These are phyloP conservation scores for Rafetus swinhoei DNA, from an alignment of 2,113 vertebrate genomes.

Conservation along the genomic window DNA sequence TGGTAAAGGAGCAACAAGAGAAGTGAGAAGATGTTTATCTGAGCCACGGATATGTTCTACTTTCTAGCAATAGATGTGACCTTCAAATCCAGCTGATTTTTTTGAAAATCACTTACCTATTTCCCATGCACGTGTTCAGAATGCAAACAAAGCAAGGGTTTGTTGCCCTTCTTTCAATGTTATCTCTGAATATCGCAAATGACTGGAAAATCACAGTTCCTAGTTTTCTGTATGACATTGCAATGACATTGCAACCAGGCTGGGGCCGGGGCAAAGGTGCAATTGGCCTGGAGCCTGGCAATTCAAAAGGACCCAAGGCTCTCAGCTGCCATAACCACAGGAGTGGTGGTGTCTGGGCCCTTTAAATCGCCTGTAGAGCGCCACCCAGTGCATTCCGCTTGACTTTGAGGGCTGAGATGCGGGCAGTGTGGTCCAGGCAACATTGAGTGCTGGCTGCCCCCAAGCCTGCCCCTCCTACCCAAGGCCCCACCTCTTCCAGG, in stretches of 20 bases:
- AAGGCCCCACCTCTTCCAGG: too few species aligned
- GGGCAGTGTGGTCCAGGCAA: too few species aligned
- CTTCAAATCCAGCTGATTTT: not conserved
- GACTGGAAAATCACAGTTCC: not conserved
- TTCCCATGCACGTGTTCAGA: not conserved
- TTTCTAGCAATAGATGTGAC: not conserved
- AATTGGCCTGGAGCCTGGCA: too few species aligned
- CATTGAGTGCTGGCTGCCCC: too few species aligned
- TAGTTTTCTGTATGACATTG: not conserved
- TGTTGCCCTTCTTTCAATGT: not conserved
- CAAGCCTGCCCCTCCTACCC: too few species aligned
- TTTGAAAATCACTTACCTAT: not conserved
- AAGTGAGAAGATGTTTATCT: not conserved
- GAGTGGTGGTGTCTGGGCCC: too few species aligned
- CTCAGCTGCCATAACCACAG: too few species aligned
- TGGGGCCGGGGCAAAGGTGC: too few species aligned
- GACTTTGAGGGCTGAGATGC: too few species aligned
- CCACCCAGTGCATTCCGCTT: too few species aligned
- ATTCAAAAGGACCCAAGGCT: too few species aligned
- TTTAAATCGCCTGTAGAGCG: too few species aligned
- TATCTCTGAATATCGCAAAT: not conserved
- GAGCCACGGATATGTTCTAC: not conserved
- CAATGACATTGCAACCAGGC: not conserved
- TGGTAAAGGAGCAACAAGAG: slow-evolving; percentile 66
- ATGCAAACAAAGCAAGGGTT: not conserved